Base-by-base conservation (phyloP, 2,797 vertebrate genomes). In the Ctenochaetus hawaiiensis region DNA sequence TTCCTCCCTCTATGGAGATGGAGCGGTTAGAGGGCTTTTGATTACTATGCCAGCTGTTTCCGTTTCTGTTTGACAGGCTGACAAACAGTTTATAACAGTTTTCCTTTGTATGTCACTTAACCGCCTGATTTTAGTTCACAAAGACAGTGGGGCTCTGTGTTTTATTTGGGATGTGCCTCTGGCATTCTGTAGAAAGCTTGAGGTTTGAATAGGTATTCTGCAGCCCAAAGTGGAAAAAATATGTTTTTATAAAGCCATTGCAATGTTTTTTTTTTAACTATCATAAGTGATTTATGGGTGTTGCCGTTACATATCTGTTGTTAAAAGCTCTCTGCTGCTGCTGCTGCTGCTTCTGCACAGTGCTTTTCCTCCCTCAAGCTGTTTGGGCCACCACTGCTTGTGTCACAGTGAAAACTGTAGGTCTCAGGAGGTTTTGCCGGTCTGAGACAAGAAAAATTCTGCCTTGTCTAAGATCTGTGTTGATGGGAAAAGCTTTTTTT, bases 11-110 rank as follows among this genome's bases (percentile, higher is more conserved):
- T 30, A 53, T 65, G 61, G 63, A 61, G 54, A 22, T 20, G 1
- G 14, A 43, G 68, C 23, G 65, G 67, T 85, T 73, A 30, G 63
- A 70, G 57, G 63, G 68, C 56, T 65, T 81, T 67, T 72, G 30
- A 67, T 54, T 75, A 12, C 10, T 17, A 8, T n/a, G 63, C 59
- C 72, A 61, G 45, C 67, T n/a, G 71, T 64, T 89, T 87, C 85
- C 59, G 17, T 76, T 67, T 60, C 13, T 54, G 61, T 78, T 67
- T 67, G 67, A 61, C 77, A 51, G n/a, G 67, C 64, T 59, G 74
- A 48, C 57, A 26, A 64, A 69, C 83, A 39, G 39, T 39, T 39
- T 39, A 9, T 37, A 58, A 75, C 74, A 23, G 43, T 67, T 85
- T 85, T 66, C 76, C 69, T 68, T 49, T 53, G 52, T 14, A 6